phyloP scores from a whole-genome alignment of 2,888 invertebrate species.

The Ethmia dodecea region DNA sequence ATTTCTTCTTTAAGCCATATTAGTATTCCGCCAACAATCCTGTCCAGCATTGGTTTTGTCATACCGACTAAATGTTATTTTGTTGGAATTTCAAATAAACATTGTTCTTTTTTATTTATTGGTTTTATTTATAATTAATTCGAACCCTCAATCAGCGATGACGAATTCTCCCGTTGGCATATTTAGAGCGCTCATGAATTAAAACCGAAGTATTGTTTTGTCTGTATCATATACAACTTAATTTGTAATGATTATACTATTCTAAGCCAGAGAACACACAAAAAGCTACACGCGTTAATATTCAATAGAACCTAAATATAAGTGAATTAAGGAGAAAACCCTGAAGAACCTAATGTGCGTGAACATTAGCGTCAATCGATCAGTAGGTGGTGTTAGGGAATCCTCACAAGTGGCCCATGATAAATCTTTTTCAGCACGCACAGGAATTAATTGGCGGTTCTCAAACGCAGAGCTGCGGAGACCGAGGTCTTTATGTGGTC shows the following conservation, averaged over 20 bases:
- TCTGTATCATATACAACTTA: slow-evolving; percentile 54
- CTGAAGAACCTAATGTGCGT: slow-evolving; percentile 14
- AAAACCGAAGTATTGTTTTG: slow-evolving; percentile 43
- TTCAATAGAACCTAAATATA: background rate
- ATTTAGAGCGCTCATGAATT: slow-evolving; percentile 67
- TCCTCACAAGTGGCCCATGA: slow-evolving; percentile 53
- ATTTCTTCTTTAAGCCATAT: slow-evolving; percentile 75
- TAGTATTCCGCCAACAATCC: slow-evolving; percentile 74
- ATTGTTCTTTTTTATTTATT: slow-evolving; percentile 52
- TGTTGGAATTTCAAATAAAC: slow-evolving; percentile 75
- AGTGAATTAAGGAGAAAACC: background rate
- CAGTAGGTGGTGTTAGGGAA: slow-evolving; percentile 30
- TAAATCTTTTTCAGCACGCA: slow-evolving; percentile 67
- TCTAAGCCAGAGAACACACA: slow-evolving; percentile 17
- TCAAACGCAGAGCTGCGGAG: slow-evolving; percentile 27
- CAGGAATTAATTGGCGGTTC: slow-evolving; percentile 53
- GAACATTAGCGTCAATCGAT: slow-evolving; percentile 18
- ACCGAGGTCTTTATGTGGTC: slow-evolving; percentile 44
- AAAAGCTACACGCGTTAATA: background rate
- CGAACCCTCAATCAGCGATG: slow-evolving; percentile 57
- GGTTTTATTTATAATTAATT: slow-evolving; percentile 61
- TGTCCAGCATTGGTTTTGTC: slow-evolving; percentile 72
- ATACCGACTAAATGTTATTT: slow-evolving; percentile 76
- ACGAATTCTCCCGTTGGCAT: slow-evolving; percentile 42
- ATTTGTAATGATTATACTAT: slow-evolving; percentile 66